Conservation (phyloP, 2,888 invertebrate genomes). For the Capitulum mitella region DNA sequence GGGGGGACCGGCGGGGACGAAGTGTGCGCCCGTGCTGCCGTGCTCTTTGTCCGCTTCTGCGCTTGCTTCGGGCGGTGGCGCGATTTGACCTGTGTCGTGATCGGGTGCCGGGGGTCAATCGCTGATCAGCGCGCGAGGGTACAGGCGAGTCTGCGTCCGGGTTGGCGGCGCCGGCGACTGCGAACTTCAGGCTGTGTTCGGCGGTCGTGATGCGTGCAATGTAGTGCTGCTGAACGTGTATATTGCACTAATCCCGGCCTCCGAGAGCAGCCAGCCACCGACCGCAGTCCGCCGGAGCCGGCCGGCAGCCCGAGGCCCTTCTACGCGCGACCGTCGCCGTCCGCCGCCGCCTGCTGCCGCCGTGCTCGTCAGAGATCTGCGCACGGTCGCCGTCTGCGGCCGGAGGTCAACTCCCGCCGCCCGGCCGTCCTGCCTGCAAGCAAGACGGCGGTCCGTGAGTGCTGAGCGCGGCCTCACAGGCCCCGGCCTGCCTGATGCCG, state of each 20-base stretch:
- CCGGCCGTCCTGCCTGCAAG: no score
- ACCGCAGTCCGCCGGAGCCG: neutral
- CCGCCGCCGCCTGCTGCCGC: no score
- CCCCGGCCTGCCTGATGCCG: no score
- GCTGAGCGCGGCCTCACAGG: no score
- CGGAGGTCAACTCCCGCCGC: no score
- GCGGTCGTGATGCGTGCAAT: constrained; percentile 10
- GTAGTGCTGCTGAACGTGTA: neutral
- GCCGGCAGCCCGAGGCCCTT: neutral
- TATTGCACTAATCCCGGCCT: constrained; percentile 5
- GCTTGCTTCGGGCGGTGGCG: neutral
- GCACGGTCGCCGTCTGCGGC: no score
- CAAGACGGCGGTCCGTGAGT: no score
- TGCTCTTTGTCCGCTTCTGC: neutral
- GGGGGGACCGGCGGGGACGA: neutral
- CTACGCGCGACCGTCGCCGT: no score
- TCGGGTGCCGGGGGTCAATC: neutral
- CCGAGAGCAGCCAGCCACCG: neutral
- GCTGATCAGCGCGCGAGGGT: neutral
- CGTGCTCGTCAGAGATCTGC: no score
- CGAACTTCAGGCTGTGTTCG: neutral
- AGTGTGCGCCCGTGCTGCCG: neutral
- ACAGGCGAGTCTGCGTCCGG: neutral
- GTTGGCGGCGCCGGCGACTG: neutral
- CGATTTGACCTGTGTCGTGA: neutral